These are phyloP conservation scores for Luffia ferchaultella DNA, from an alignment of 2,888 invertebrate genomes.

Conservation along the genomic window DNA sequence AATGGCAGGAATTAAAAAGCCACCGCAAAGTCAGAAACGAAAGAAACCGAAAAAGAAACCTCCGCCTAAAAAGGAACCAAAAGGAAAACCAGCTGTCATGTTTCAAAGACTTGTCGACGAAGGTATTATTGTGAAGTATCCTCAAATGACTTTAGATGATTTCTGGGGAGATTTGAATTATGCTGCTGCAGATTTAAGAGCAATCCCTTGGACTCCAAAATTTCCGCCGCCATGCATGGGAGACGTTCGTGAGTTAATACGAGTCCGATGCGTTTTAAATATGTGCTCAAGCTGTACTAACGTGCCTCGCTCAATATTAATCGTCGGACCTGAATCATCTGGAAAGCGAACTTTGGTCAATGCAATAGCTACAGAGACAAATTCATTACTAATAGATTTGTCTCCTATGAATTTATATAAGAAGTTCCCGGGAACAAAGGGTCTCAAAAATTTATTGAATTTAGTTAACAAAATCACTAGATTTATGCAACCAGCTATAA, in stretches of 20 bases:
- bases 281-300: constrained; percentile 49
- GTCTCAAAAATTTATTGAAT: constrained; percentile 71
- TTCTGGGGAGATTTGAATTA: constrained; percentile 76
- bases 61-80: constrained; percentile 70
- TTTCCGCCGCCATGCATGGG: constrained; percentile 65
- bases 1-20: constrained; percentile 20
- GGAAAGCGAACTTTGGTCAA: constrained; percentile 78
- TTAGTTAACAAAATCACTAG: constrained; percentile 72
- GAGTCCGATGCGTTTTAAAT: constrained; percentile 68
- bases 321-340: constrained; percentile 73
- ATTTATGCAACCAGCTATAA: constrained; percentile 76
- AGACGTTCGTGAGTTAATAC: constrained; percentile 67
- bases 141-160: constrained; percentile 64
- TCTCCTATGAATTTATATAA: constrained; percentile 73
- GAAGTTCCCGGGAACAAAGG: constrained; percentile 74
- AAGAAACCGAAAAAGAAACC: constrained; percentile 46
- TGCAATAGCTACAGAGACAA: constrained; percentile 78
- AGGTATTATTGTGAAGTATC: constrained; percentile 74
- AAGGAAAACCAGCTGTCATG: constrained; percentile 68
- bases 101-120: constrained; percentile 76
- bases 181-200: constrained; percentile 60
- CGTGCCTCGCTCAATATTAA: constrained; percentile 66
- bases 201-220: constrained; percentile 40
- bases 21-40: constrained; percentile 34
- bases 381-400: constrained; percentile 79